These are phyloP conservation scores for Sebastes melanostomus DNA, from an alignment of 2,797 vertebrate species.

Conservation along the genomic window DNA sequence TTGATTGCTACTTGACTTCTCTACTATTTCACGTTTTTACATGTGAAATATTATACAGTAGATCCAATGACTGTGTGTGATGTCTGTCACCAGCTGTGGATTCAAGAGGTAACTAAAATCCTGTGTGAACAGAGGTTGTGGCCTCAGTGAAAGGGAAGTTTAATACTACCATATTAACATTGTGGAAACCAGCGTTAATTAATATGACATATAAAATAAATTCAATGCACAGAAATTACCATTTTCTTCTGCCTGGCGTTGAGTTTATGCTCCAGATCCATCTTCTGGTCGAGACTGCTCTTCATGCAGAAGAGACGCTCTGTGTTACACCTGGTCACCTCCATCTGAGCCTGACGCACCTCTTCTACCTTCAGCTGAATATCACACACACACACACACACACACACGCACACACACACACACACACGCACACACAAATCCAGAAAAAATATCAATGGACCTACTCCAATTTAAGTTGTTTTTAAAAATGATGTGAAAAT, in stretches of 20 bases:
- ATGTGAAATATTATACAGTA: not conserved
- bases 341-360: slow-evolving; percentile 73
- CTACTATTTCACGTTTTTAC: not conserved
- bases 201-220: not conserved
- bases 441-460: not conserved
- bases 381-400: not conserved
- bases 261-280: slow-evolving; percentile 81
- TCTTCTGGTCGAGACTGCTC: slow-evolving; percentile 79
- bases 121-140: not conserved
- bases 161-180: not conserved
- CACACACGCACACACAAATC: not conserved
- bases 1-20: not conserved
- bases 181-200: not conserved
- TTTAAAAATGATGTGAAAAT: not conserved
- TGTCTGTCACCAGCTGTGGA: not conserved
- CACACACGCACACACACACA: not conserved
- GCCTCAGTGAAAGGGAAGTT: not conserved
- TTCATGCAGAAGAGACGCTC: slow-evolving; percentile 78
- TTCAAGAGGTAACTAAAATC: not conserved
- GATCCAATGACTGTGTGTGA: not conserved
- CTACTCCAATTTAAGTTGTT: not conserved
- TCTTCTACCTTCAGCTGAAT: slow-evolving; percentile 81
- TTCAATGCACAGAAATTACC: slow-evolving; percentile 65
- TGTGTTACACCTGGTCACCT: slow-evolving; percentile 83
- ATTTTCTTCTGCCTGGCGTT: slow-evolving; percentile 77